These are phyloP conservation scores for Heteropelma amictum DNA, from an alignment of 2,888 invertebrate species.

Conservation along the genomic window DNA sequence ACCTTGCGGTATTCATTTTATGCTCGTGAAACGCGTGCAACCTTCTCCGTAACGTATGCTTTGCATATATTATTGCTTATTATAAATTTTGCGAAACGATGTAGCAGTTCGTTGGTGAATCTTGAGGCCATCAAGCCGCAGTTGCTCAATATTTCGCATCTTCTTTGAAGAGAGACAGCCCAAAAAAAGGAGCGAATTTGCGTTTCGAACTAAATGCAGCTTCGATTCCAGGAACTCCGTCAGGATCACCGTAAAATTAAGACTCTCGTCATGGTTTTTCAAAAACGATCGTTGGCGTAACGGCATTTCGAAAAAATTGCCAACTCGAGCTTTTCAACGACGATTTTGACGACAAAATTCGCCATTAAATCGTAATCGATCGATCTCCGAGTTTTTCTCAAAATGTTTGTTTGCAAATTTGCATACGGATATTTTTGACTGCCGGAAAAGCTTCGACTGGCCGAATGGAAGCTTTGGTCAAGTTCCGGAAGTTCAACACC, in stretches of 20 bases:
- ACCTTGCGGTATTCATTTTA: slow-evolving; percentile 30
- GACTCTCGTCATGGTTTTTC: neutral
- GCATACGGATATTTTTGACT: no score
- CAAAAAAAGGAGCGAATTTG: neutral
- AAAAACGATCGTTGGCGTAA: no score
- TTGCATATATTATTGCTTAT: slow-evolving; percentile 33
- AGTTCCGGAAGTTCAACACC: slow-evolving; percentile 3
- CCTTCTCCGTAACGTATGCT: slow-evolving; percentile 6
- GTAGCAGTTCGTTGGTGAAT: slow-evolving; percentile 10
- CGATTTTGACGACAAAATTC: no score
- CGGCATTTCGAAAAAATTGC: no score
- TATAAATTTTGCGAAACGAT: slow-evolving; percentile 16
- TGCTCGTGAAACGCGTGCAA: neutral
- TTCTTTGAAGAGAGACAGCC: neutral
- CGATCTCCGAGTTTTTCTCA: no score
- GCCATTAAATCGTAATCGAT: no score
- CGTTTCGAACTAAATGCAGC: neutral
- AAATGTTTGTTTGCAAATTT: no score
- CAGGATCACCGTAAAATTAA: neutral
- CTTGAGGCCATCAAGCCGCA: neutral
- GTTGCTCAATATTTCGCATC: neutral
- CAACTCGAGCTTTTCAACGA: no score
- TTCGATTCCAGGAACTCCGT: neutral
- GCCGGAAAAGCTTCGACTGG: slow-evolving; percentile 6
- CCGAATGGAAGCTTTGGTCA: slow-evolving; percentile 22